These are phyloP conservation scores for Drosophila malerkotliana DNA, from an alignment of 1,140 invertebrate genomes.

Conservation along the genomic window DNA sequence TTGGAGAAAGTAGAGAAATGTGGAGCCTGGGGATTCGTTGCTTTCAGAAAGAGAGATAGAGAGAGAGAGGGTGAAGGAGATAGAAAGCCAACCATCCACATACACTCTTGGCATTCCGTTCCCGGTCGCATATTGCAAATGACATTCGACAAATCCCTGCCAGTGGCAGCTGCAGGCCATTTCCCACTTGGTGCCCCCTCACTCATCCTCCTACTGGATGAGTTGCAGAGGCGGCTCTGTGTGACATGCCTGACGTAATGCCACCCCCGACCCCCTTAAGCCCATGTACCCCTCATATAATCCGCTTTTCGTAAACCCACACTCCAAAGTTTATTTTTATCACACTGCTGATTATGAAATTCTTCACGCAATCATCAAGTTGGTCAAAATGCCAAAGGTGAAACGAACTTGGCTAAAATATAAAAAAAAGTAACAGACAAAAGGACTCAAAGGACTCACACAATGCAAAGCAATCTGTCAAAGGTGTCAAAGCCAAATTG, in stretches of 20 bases:
- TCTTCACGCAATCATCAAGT: conserved; percentile 9
- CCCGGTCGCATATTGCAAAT: conserved; percentile 53
- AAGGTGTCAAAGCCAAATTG: conserved; percentile 56
- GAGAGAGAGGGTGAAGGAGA: too few species aligned
- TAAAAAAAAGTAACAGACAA: background rate
- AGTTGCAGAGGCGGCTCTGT: conserved; percentile 11
- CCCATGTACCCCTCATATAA: too few species aligned
- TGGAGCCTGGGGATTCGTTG: background rate
- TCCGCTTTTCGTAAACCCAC: too few species aligned
- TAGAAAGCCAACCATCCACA: too few species aligned
- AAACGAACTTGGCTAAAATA: conserved; percentile 12
- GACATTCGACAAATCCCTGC: conserved; percentile 60
- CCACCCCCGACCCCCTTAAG: background rate
- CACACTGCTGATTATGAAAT: conserved; percentile 60
- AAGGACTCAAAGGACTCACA: conserved; percentile 1
- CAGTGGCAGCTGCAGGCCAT: conserved; percentile 39
- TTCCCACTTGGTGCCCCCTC: background rate
- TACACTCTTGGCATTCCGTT: conserved; percentile 24
- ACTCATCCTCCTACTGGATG: background rate
- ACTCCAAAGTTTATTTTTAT: conserved; percentile 49
- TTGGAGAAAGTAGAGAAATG: background rate
- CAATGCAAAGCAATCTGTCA: conserved; percentile 65
- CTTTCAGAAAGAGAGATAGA: too few species aligned
- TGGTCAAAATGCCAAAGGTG: conserved; percentile 6
- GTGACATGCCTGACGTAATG: conserved; percentile 40